Conservation (phyloP, 1,140 invertebrate species). For the Holotrichia oblita region DNA sequence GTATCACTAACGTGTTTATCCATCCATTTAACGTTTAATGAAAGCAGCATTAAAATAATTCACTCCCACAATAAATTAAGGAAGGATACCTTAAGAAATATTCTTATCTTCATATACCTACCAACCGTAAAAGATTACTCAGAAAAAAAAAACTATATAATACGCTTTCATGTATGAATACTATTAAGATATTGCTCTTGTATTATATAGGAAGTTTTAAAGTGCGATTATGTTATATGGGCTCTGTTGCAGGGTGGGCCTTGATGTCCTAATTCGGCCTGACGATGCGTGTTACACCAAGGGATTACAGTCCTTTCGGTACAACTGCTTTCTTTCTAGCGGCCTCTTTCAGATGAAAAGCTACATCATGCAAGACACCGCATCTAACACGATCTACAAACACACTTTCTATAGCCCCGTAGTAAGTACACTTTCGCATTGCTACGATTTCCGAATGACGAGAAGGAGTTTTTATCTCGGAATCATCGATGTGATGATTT, state of each 20-base stretch:
- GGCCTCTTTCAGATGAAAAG: constrained; percentile 1
- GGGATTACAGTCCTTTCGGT: constrained; percentile 42
- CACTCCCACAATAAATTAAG: too few species aligned
- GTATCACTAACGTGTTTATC: too few species aligned
- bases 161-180: too few species aligned
- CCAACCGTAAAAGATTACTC: too few species aligned
- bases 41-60: too few species aligned
- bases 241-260: constrained; percentile 32
- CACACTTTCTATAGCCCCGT: constrained; percentile 17
- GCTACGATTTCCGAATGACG: background rate
- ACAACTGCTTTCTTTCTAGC: background rate
- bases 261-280: constrained; percentile 29
- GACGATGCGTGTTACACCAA: constrained; percentile 43
- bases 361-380: constrained; percentile 38
- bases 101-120: too few species aligned
- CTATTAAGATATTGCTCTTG: too few species aligned
- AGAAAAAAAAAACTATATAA: too few species aligned
- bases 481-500: constrained; percentile 21
- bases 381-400: constrained; percentile 46
- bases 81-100: too few species aligned
- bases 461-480: background rate
- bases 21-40: too few species aligned
- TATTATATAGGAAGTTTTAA: too few species aligned
- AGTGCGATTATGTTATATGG: too few species aligned
- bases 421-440: background rate